Evolutionary conservation across 1,140 invertebrate species (phyloP).

Genomic region (Aphidius ervi): DNA sequence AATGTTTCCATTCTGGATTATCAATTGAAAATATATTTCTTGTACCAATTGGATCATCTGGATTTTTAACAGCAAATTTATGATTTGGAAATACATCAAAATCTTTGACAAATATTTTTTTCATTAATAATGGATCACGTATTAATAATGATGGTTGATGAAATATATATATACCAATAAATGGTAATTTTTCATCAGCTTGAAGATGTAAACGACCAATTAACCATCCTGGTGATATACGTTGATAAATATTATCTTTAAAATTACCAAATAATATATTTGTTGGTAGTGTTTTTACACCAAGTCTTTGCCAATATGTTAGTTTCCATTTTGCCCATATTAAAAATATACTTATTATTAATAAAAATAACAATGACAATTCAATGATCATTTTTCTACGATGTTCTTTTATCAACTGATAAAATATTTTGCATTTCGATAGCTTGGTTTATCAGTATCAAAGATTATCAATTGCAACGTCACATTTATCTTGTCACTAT

Average conservation of each 20-base stretch:
- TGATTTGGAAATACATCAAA: constrained; percentile 54
- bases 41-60: constrained; percentile 37
- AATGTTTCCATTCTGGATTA: constrained; percentile 46
- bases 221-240: constrained; percentile 40
- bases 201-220: constrained; percentile 39
- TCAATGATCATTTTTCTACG: no score
- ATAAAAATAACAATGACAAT: no score
- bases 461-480: no score
- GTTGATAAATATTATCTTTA: constrained; percentile 29
- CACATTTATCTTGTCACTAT: no score
- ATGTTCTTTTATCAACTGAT: no score
- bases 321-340: constrained; percentile 30
- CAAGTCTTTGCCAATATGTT: constrained; percentile 27
- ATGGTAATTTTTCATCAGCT: constrained; percentile 22
- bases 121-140: constrained; percentile 36
- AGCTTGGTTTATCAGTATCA: no score
- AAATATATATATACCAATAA: constrained; percentile 39
- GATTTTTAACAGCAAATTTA: constrained; percentile 33
- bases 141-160: constrained; percentile 39
- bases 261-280: constrained; percentile 35
- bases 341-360: constrained; percentile 11
- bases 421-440: no score
- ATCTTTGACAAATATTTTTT: constrained; percentile 51
- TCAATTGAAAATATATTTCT: constrained; percentile 40
- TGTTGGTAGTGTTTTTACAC: constrained; percentile 22